phyloP scores from a whole-genome alignment of 2,113 vertebrate species.

The Xiphorhynchus elegans region DNA sequence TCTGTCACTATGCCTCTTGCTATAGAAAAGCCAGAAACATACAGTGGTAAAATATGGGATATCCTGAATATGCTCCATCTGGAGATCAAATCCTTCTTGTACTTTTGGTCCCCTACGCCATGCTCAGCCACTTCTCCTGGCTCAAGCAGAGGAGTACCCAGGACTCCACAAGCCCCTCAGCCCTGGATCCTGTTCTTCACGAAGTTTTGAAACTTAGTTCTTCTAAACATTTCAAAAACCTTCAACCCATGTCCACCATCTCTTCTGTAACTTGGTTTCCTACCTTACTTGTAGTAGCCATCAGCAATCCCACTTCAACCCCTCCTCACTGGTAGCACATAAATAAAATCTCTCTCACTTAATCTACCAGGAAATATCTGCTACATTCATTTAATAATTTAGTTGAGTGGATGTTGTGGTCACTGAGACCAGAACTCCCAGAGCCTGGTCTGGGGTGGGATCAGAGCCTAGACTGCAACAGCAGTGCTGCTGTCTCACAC shows the following conservation, averaged over 20 bases:
- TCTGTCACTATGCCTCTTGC: neutral
- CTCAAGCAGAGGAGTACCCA: neutral
- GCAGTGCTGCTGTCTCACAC: rapidly evolving
- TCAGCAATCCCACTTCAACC: neutral
- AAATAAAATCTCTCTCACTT: neutral
- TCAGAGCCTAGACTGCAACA: rapidly evolving
- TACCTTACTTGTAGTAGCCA: neutral
- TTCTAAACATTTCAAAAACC: neutral
- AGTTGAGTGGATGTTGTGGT: neutral
- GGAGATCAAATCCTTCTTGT: neutral
- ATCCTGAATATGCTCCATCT: neutral
- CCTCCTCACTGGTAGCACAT: neutral
- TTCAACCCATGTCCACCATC: neutral
- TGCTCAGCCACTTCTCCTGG: neutral
- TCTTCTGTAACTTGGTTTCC: neutral
- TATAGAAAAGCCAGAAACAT: neutral
- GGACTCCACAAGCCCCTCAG: neutral
- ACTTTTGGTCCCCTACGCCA: neutral
- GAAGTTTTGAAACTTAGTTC: neutral
- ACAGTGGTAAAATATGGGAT: neutral
- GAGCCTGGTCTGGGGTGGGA: rapidly evolving
- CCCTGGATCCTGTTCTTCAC: neutral
- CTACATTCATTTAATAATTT: rapidly evolving
- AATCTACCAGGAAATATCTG: neutral
- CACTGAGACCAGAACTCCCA: rapidly evolving